phyloP scores from a whole-genome alignment of 1,140 invertebrate species.

The Drosophila murphyi region DNA sequence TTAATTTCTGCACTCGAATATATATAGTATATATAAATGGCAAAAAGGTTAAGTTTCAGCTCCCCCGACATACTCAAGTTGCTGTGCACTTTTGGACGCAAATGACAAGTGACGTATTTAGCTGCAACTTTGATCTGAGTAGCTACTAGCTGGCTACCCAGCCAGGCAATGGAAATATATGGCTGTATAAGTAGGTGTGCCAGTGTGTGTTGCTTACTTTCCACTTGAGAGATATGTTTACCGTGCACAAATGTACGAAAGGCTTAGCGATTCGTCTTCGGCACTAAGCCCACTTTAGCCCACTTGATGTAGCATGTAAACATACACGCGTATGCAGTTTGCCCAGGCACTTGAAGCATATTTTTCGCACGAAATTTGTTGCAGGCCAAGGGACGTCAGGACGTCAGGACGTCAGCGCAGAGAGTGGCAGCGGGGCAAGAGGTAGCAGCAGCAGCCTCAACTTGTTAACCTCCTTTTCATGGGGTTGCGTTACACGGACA shows the following conservation, averaged over 20 bases:
- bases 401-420: slow-evolving; percentile 51
- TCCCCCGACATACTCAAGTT: not conserved
- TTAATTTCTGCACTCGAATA: slow-evolving; percentile 21
- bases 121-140: slow-evolving; percentile 40
- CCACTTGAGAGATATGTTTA: slow-evolving; percentile 73
- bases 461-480: slow-evolving; percentile 77
- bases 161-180: slow-evolving; percentile 56
- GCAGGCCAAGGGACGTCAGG: slow-evolving; percentile 13
- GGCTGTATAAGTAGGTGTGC: slow-evolving; percentile 7
- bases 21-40: slow-evolving; percentile 3
- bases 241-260: slow-evolving; percentile 57
- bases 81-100: slow-evolving; percentile 39
- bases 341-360: slow-evolving; percentile 26
- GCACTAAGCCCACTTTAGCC: slow-evolving; percentile 63
- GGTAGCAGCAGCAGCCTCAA: slow-evolving; percentile 42
- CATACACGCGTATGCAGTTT: slow-evolving; percentile 6
- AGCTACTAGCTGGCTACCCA: slow-evolving; percentile 23
- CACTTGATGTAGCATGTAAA: slow-evolving; percentile 57
- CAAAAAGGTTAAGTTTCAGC: slow-evolving; percentile 17
- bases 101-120: slow-evolving; percentile 38
- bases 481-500: slow-evolving; percentile 66
- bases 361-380: slow-evolving; percentile 63
- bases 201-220: slow-evolving; percentile 31
- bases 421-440: slow-evolving; percentile 34
- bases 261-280: slow-evolving; percentile 48